A percentile compares a stretch with the other conserved stretches of the same genome.
phyloP scores from a whole-genome alignment of 2,113 vertebrate species.

The Prionailurus viverrinus region DNA sequence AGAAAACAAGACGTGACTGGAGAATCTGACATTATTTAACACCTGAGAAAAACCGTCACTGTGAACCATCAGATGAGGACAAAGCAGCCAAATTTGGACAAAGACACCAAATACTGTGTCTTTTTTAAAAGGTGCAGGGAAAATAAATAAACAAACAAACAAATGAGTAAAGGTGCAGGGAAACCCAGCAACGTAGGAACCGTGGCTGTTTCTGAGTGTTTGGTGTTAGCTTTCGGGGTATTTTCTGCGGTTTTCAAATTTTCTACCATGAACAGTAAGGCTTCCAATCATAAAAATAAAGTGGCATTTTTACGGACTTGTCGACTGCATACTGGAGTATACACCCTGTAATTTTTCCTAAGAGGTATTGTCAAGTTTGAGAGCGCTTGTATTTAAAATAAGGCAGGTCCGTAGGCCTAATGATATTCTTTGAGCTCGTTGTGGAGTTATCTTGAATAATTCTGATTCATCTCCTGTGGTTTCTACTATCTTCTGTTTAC shows the following conservation, averaged over 20 bases:
- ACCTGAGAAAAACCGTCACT: neutral
- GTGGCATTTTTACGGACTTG: neutral
- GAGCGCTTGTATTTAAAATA: neutral
- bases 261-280: neutral
- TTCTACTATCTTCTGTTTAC: neutral
- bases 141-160: too few species aligned
- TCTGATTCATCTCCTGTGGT: neutral
- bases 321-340: neutral
- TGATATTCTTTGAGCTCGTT: neutral
- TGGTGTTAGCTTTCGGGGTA: neutral
- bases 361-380: neutral
- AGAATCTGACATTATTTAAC: neutral
- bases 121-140: neutral
- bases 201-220: neutral
- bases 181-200: neutral
- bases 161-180: neutral
- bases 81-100: neutral
- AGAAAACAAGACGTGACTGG: neutral
- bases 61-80: neutral
- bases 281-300: constrained; percentile 22
- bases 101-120: too few species aligned
- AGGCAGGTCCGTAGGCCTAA: neutral
- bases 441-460: neutral
- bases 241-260: constrained; percentile 13
- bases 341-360: neutral